phyloP scores from a whole-genome alignment of 2,888 invertebrate species.

The Liposcelis brunnea region DNA sequence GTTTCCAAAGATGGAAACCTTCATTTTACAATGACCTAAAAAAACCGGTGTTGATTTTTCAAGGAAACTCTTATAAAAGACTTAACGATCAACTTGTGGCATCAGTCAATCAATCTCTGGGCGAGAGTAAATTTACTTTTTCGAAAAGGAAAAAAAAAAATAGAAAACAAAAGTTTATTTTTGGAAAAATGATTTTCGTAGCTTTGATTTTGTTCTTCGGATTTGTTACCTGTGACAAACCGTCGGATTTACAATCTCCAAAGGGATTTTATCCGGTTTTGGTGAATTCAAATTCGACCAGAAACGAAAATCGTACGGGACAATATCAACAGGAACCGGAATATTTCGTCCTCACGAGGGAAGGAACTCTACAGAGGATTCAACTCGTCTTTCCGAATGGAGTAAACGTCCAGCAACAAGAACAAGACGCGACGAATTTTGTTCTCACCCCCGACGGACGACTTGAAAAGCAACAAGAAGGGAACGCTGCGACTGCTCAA shows the following conservation, averaged over 20 bases:
- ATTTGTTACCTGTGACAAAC: background rate
- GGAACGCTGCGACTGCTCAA: too few species aligned
- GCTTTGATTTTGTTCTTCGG: conserved; percentile 1
- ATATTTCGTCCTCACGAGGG: background rate
- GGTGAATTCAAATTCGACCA: background rate
- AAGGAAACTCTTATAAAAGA: conserved; percentile 9
- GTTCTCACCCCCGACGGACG: conserved; percentile 3
- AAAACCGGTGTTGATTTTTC: conserved; percentile 4
- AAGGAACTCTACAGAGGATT: background rate
- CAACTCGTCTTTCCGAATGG: conserved; percentile 4
- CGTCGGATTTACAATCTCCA: background rate
- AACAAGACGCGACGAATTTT: background rate
- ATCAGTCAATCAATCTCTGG: conserved; percentile 8
- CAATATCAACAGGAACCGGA: background rate
- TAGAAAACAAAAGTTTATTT: too few species aligned
- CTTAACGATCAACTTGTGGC: conserved; percentile 9
- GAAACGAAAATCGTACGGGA: background rate
- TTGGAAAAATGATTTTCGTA: conserved; percentile 1
- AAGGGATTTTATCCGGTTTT: background rate
- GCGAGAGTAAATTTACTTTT: conserved; percentile 6
- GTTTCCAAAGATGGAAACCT: background rate
- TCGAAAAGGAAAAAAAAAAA: too few species aligned
- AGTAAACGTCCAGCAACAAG: background rate
- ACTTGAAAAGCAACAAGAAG: background rate
- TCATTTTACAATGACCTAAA: background rate